Evolutionary conservation across 2,797 vertebrate genomes (phyloP), one percentile per base, ranked within the genome.

Genomic region (Diceros bicornis): DNA sequence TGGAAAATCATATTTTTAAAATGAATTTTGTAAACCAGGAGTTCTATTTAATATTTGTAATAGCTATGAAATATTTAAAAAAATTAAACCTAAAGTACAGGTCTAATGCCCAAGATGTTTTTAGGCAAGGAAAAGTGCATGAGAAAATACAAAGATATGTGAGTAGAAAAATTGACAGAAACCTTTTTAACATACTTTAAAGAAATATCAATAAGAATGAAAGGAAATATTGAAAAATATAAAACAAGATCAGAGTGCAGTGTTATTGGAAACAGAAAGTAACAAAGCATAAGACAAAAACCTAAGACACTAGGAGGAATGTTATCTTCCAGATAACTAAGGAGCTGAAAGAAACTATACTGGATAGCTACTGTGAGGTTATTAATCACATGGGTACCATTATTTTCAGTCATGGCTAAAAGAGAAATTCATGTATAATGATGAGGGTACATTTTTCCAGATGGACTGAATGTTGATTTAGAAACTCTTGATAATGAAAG

Each of bases 401-500:
- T 91, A 77, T 78, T 10, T 47, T 77, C 55, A 37, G 12, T 55
- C 86, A 66, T 34, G 41, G 11, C 4, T 47, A 47, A 89, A 75
- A 59, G 14, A 69, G 59, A 89, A 88, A 61, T 37, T 92, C 32
- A 78, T 64, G 52, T 72, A 72, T 55, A 47, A 83, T 71, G 12
- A 91, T 68, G 23, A 75, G 7, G 17, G 59, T 92, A 62, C 37
- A 93, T 41, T 78, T 78, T 64, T 71, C 55, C 41, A 66, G 61
- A 72, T 57, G 6, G 62, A 69, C 6, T 89, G 71, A 87, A 71
- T 62, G 4, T 55, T 11, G 14, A 68, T 82, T 93, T 66, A 57
- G 68, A 52, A 47, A 29, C 12, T 32, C 23, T 96, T 71, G 25
- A 61, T 86, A 92, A 91, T 23, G 62, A 95, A 95, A 71, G 9